phyloP scores from a whole-genome alignment of 1,140 invertebrate genomes.

The Nebria ingens region DNA sequence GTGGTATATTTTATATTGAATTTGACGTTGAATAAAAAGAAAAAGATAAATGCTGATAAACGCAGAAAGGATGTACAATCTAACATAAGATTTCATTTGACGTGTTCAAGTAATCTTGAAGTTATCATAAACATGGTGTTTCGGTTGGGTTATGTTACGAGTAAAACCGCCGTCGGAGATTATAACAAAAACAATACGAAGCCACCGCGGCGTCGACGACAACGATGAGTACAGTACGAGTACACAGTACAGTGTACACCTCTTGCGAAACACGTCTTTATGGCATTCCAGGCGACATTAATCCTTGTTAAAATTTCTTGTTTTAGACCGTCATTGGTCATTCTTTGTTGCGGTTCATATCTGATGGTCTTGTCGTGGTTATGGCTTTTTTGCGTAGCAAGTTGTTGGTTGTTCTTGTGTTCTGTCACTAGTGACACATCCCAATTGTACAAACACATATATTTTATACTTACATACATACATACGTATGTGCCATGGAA shows the following conservation, averaged over 20 bases:
- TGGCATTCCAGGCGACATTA: conserved; percentile 3
- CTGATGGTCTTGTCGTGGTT: neutral
- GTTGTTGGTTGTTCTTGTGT: too few species aligned
- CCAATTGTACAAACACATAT: too few species aligned
- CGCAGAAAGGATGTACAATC: too few species aligned
- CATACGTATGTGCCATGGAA: too few species aligned
- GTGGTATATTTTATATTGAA: too few species aligned
- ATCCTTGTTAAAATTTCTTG: conserved; percentile 9
- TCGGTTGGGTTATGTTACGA: neutral
- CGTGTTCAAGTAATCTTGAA: neutral
- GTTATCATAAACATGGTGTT: neutral
- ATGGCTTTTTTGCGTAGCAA: neutral
- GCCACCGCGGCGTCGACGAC: neutral
- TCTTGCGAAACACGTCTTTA: conserved; percentile 7
- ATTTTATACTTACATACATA: too few species aligned
- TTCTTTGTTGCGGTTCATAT: conserved; percentile 1
- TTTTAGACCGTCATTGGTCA: neutral
- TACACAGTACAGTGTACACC: neutral
- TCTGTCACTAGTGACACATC: too few species aligned
- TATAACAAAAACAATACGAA: neutral
- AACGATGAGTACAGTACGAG: too few species aligned
- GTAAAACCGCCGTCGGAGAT: neutral
- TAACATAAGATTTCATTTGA: too few species aligned
- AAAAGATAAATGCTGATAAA: too few species aligned
- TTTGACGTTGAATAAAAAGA: too few species aligned